These are phyloP conservation scores for Beris morrisii DNA, from an alignment of 2,888 invertebrate genomes.

Conservation along the genomic window DNA sequence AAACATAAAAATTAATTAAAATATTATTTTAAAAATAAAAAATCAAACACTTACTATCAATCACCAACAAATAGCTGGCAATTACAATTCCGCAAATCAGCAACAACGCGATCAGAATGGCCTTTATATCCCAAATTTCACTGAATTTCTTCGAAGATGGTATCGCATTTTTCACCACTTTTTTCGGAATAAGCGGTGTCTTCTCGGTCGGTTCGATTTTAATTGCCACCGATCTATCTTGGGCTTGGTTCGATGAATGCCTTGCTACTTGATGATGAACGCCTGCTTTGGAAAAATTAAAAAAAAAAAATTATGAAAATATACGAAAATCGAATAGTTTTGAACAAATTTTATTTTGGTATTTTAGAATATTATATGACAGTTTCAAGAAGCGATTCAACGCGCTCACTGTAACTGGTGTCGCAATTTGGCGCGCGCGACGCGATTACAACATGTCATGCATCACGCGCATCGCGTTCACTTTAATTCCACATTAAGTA, in stretches of 20 bases:
- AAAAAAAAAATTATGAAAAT: not conserved
- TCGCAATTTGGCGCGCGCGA: no score
- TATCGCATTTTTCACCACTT: not conserved
- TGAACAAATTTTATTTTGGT: no score
- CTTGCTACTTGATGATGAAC: constrained; percentile 20
- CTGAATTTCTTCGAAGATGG: not conserved
- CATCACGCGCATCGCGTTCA: no score
- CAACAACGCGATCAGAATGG: constrained; percentile 38
- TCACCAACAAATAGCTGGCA: constrained; percentile 49
- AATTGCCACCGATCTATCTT: constrained; percentile 37
- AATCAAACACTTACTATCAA: constrained; percentile 47
- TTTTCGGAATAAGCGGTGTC: constrained; percentile 42
- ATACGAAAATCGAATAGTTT: no score
- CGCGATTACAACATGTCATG: no score
- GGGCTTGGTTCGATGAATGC: constrained; percentile 6
- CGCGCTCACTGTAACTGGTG: no score
- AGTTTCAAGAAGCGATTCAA: no score
- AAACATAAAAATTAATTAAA: constrained; percentile 21
- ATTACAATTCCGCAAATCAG: constrained; percentile 44
- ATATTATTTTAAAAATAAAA: not conserved
- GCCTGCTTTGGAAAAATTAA: constrained; percentile 1
- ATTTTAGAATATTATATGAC: no score
- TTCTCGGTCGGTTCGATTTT: constrained; percentile 43
- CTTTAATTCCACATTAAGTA: no score
- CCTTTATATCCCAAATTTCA: not conserved